Percentiles rank a stretch among this genome's conserved stretches.
phyloP scores from a whole-genome alignment of 2,888 invertebrate genomes.

The Phengaris arion region DNA sequence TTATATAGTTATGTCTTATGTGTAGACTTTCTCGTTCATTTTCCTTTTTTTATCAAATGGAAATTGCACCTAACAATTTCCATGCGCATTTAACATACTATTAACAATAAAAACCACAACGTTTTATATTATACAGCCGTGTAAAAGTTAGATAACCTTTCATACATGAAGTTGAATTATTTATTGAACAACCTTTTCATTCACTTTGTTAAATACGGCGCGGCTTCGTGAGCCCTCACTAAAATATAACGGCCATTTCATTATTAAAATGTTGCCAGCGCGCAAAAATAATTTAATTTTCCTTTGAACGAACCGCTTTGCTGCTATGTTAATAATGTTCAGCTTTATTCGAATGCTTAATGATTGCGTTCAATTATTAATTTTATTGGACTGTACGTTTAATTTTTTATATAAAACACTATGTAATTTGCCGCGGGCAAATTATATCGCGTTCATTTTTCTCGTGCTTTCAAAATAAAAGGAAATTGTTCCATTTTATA shows the following conservation, averaged over 20 bases:
- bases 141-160: neutral
- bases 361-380: slow-evolving; percentile 6
- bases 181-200: slow-evolving; percentile 2
- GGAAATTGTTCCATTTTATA: neutral
- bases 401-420: neutral
- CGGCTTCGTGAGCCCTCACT: neutral
- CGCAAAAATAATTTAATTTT: slow-evolving; percentile 29
- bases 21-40: too few relatives aligned
- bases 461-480: neutral
- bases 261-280: slow-evolving; percentile 26
- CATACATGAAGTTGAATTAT: slow-evolving; percentile 1
- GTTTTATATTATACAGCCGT: neutral
- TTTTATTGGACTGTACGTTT: slow-evolving; percentile 16
- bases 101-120: neutral
- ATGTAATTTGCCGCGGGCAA: neutral
- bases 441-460: neutral
- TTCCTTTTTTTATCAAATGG: too few relatives aligned
- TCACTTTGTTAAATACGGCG: slow-evolving; percentile 21
- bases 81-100: neutral
- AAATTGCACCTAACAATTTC: too few relatives aligned
- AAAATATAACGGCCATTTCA: slow-evolving; percentile 22
- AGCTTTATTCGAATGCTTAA: slow-evolving; percentile 17
- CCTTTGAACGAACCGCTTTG: slow-evolving; percentile 24
- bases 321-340: slow-evolving; percentile 11
- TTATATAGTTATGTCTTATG: too few relatives aligned